phyloP scores from a whole-genome alignment of 2,797 vertebrate species.

The Prionace glauca region DNA sequence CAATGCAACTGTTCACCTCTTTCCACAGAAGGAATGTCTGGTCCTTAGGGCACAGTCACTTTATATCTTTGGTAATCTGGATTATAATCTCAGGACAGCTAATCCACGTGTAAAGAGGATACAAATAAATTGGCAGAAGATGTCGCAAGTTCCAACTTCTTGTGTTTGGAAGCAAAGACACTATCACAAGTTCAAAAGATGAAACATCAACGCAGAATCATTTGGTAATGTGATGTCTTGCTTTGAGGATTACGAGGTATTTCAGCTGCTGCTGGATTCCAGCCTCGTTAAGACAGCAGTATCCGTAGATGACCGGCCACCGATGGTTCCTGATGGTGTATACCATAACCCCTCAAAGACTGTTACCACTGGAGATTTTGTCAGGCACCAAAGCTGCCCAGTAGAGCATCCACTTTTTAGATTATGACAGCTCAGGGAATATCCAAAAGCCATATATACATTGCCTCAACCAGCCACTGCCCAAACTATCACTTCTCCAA shows the following conservation, averaged over 20 bases:
- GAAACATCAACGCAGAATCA: not conserved
- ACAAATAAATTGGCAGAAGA: not conserved
- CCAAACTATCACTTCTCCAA: not conserved
- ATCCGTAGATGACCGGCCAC: not conserved
- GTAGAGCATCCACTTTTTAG: not conserved
- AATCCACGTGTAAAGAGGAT: not conserved
- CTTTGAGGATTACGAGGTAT: too few species aligned
- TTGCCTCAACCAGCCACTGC: not conserved
- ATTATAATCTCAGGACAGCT: not conserved
- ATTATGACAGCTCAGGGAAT: not conserved
- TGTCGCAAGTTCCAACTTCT: not conserved
- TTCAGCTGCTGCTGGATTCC: not conserved
- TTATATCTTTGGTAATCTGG: not conserved
- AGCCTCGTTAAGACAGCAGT: not conserved
- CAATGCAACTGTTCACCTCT: not conserved
- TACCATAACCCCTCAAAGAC: not conserved
- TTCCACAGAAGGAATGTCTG: not conserved
- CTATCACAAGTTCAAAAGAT: not conserved
- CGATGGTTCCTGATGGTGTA: not conserved
- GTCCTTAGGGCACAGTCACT: not conserved
- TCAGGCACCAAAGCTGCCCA: not conserved
- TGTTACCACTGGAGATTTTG: not conserved
- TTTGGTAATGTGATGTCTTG: not conserved
- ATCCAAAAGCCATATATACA: not conserved
- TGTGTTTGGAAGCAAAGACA: not conserved